A percentile compares a stretch with the other conserved stretches of the same genome.
Conservation (phyloP, 37 sponge, comb jelly and placozoan species). For the Eunapius fragilis region DNA sequence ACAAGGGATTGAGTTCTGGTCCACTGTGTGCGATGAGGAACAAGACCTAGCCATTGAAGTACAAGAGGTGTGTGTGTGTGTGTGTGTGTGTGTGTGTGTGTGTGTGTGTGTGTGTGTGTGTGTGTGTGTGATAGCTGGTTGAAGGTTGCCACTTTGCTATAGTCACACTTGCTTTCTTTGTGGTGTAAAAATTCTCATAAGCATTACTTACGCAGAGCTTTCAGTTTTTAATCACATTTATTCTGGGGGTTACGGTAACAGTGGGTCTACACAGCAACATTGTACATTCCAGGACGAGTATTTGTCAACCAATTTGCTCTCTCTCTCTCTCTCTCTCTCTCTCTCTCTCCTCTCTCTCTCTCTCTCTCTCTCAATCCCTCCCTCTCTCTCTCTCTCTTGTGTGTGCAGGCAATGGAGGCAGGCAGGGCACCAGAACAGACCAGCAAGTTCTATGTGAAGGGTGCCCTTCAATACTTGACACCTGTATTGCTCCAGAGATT, state of each 20-base stretch:
- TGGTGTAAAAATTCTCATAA: too few species aligned
- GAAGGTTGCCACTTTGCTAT: too few species aligned
- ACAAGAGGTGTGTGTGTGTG: constrained; percentile 56
- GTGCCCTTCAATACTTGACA: constrained; percentile 87
- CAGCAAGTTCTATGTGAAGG: constrained; percentile 89
- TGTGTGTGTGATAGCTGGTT: constrained; percentile 12
- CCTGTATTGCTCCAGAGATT: constrained; percentile 81
- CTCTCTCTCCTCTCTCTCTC: too few species aligned
- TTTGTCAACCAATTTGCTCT: too few species aligned
- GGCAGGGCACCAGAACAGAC: constrained; percentile 59
- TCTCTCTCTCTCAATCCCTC: too few species aligned
- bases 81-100: neutral
- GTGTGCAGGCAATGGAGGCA: constrained; percentile 7
- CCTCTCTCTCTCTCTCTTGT: neutral
- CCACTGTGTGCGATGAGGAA: constrained; percentile 99
- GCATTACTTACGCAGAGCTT: too few species aligned
- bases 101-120: neutral
- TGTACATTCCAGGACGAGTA: too few species aligned
- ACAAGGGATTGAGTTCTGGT: constrained; percentile 99
- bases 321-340: too few species aligned
- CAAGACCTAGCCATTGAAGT: constrained; percentile 92
- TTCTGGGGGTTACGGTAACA: too few species aligned
- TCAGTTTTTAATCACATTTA: too few species aligned
- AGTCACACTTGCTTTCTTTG: too few species aligned
- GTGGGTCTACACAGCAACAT: too few species aligned